Base-by-base conservation (phyloP, 1,140 invertebrate species). In the Ceratosolen fusciceps region DNA sequence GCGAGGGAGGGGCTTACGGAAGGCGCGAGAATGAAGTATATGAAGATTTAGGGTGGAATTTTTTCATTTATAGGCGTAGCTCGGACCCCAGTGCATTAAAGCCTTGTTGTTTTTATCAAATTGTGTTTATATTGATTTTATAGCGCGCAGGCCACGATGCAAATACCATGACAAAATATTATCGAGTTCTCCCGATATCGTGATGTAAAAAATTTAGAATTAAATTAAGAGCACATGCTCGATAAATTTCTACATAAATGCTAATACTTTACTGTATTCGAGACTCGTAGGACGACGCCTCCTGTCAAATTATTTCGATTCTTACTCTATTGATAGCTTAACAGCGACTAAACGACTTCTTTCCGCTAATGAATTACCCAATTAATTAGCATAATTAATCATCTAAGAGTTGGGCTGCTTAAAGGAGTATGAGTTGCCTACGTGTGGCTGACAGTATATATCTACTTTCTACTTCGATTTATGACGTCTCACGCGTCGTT, bases 71-170 rank as follows among this genome's bases (percentile, higher is more conserved):
- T 26, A 62, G 24, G 12, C 12, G 49, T n/a, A 62, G 10, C 10
- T 21, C 16, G 4, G 58, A 62, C 24, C 34, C 34, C 5, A 62
- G 16, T 34, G 12, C 31, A 62, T 62, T 31, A 62, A 34, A 21
- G 58, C 16, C 10, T 34, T 62, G 16, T 62, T 34, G 10, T 62
- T 31, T 62, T 34, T 62, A 34, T 62, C 58, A 62, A 62, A 62
- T 62, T 62, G 31, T 14, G 31, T 62, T 62, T 62, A 34, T 62
- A 62, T 62, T 34, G 58, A 62, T 62, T 34, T 34, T 62, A 62
- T 62, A 34, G 29, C 24, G 7, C 12, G 34, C 1, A n/a, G n/a
- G n/a, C 21, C 4, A 16, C 29, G 8, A 4, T 62, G 31, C n/a
- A 2, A 16, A 12, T n/a, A n/a, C n/a, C n/a, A n/a, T n/a, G n/a